Conservation (phyloP, 1,140 invertebrate genomes). For the Potamilus streckersoni region DNA sequence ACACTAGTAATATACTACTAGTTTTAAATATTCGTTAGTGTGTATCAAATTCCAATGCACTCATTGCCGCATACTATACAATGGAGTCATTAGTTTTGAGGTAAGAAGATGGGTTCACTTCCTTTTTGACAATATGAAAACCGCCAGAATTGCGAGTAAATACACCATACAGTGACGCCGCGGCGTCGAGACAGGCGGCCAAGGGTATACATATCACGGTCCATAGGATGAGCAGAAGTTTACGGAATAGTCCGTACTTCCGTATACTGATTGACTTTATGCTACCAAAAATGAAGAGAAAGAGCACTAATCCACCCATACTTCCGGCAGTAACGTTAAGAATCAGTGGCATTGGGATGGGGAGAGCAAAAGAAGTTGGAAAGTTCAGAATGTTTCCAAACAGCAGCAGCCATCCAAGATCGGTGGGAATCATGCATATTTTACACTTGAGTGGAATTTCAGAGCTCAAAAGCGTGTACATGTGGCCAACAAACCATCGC, state of each 20-base stretch:
- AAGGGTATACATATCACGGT: slow-evolving; percentile 27
- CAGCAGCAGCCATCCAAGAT: slow-evolving; percentile 19
- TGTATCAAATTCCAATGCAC: too few species aligned
- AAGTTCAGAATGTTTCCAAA: slow-evolving; percentile 23
- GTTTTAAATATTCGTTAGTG: too few species aligned
- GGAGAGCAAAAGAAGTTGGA: slow-evolving; percentile 15
- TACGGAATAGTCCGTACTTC: slow-evolving; percentile 20
- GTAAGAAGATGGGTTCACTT: background rate
- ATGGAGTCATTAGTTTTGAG: too few species aligned
- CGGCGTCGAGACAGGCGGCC: slow-evolving; percentile 20
- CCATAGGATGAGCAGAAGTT: slow-evolving; percentile 12
- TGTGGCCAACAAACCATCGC: slow-evolving; percentile 79
- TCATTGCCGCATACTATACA: too few species aligned
- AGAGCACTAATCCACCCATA: slow-evolving; percentile 27
- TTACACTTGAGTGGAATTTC: slow-evolving; percentile 26
- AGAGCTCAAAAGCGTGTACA: slow-evolving; percentile 23
- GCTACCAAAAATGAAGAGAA: slow-evolving; percentile 24
- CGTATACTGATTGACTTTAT: slow-evolving; percentile 27
- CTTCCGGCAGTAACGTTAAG: slow-evolving; percentile 21
- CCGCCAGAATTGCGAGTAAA: slow-evolving; percentile 20
- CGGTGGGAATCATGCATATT: slow-evolving; percentile 23
- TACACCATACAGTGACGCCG: slow-evolving; percentile 24
- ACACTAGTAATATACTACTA: too few species aligned
- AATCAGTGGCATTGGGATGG: slow-evolving; percentile 15
- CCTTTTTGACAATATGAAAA: slow-evolving; percentile 32